These are phyloP conservation scores for Columba janthina DNA, from an alignment of 2,113 vertebrate genomes.

Conservation along the genomic window DNA sequence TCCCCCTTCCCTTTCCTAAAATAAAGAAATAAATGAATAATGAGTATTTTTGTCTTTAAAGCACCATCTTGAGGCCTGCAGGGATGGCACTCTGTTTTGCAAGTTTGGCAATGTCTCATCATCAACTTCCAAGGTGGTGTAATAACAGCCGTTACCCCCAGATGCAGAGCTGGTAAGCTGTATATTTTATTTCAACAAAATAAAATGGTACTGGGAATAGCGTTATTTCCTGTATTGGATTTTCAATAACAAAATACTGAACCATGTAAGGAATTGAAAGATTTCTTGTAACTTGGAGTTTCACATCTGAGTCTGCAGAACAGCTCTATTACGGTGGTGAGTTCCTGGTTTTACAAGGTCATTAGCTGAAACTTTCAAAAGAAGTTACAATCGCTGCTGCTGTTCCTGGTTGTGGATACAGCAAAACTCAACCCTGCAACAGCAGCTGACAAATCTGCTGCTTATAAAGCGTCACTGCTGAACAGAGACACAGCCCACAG, in stretches of 20 bases:
- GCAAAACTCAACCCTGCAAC: neutral
- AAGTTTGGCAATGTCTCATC: neutral
- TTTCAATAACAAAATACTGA: neutral
- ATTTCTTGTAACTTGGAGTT: neutral
- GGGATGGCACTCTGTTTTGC: neutral
- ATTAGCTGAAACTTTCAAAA: neutral
- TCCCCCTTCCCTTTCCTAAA: neutral
- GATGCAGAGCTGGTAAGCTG: neutral
- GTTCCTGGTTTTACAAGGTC: neutral
- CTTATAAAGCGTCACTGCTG: neutral
- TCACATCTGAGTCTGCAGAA: neutral
- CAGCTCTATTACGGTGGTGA: neutral
- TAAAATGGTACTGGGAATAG: neutral
- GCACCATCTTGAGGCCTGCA: neutral
- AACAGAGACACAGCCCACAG: rapidly evolving
- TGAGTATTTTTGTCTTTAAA: neutral
- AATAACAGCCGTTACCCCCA: neutral
- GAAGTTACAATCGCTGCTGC: neutral
- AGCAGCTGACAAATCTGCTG: neutral
- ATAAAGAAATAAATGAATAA: neutral
- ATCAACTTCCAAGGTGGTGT: neutral
- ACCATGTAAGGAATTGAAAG: neutral
- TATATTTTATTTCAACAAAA: neutral
- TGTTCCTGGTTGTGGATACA: neutral
- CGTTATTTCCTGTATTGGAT: neutral